Evolutionary conservation across 2,888 invertebrate genomes (phyloP).

Genomic region (Callosobruchus maculatus): DNA sequence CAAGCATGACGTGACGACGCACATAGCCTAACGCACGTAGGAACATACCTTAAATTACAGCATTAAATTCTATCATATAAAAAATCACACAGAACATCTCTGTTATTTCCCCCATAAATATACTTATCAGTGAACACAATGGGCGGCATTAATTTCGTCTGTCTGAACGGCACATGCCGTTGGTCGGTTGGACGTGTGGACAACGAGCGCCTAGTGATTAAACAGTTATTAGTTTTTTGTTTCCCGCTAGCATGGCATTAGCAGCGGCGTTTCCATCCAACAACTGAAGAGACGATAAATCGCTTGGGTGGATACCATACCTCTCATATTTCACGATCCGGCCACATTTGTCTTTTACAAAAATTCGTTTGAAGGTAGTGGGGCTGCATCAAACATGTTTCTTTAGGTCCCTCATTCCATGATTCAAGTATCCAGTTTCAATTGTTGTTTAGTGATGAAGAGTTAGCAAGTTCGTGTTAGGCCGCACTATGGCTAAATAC

Average conservation of each 20-base stretch:
- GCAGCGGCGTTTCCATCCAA: neutral
- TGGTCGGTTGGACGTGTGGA: neutral
- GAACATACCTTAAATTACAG: neutral
- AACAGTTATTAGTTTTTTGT: neutral
- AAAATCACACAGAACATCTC: neutral
- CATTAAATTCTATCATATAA: neutral
- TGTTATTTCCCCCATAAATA: neutral
- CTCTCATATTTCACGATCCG: neutral
- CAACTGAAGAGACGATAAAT: neutral
- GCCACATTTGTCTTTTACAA: neutral
- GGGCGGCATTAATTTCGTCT: neutral
- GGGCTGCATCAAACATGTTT: neutral
- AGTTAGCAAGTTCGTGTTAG: too few relatives aligned
- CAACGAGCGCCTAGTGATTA: neutral
- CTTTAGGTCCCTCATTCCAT: neutral
- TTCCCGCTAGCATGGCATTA: neutral
- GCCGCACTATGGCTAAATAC: too few relatives aligned
- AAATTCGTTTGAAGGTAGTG: neutral
- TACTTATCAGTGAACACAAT: neutral
- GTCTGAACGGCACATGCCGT: neutral
- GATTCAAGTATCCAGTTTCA: neutral
- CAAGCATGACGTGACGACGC: neutral
- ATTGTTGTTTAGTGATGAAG: too few relatives aligned
- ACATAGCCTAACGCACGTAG: neutral
- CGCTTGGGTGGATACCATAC: neutral